A percentile compares a stretch with the other conserved stretches of the same genome.
phyloP scores from a whole-genome alignment of 2,888 invertebrate species.

The Uropetala carovei region DNA sequence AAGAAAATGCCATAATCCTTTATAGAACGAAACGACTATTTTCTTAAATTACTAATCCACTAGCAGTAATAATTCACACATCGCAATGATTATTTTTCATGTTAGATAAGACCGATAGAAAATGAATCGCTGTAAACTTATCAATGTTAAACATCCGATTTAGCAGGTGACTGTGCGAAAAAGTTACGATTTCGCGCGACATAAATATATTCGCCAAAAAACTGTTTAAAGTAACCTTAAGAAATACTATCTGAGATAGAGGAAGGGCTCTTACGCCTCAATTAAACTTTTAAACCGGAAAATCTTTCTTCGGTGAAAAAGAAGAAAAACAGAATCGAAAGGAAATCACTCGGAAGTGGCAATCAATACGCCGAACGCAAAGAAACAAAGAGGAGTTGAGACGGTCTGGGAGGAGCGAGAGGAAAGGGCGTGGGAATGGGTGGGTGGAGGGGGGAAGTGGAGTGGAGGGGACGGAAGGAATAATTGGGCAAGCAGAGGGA shows the following conservation, averaged over 20 bases:
- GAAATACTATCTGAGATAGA: background rate
- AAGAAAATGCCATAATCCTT: too few relatives aligned
- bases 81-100: too few relatives aligned
- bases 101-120: too few relatives aligned
- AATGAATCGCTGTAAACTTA: too few relatives aligned
- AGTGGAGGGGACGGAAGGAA: background rate
- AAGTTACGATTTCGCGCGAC: too few relatives aligned
- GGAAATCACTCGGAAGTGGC: slow-evolving; percentile 25
- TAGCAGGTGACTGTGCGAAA: too few relatives aligned
- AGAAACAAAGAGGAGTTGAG: slow-evolving; percentile 18
- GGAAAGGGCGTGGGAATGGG: background rate
- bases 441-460: background rate
- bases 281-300: background rate
- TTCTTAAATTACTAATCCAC: too few relatives aligned
- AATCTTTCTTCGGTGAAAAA: background rate
- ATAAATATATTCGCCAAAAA: too few relatives aligned
- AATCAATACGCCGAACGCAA: slow-evolving; percentile 34
- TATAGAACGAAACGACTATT: too few relatives aligned
- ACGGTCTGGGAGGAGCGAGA: background rate
- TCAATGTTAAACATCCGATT: too few relatives aligned
- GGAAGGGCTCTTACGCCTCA: background rate
- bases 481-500: background rate
- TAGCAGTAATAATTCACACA: too few relatives aligned
- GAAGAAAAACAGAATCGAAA: background rate
- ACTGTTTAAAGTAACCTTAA: too few relatives aligned